Conservation (phyloP, 64 coral and sea anemone genomes). For the Astreopora myriophthalma region DNA sequence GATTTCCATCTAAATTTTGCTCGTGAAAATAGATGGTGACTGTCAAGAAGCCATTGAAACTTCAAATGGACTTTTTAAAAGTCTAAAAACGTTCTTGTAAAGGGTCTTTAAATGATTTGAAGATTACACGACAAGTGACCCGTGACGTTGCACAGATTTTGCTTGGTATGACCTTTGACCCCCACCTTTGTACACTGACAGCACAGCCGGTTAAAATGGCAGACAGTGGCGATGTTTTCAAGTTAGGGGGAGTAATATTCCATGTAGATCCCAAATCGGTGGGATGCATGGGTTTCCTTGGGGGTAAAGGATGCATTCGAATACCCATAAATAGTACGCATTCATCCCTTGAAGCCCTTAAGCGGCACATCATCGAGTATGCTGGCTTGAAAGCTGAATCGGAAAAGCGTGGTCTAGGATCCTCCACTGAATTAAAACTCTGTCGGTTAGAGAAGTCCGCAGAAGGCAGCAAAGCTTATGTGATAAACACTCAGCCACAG, state of each 20-base stretch:
- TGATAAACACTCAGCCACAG: conserved; percentile 32
- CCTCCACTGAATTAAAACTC: conserved; percentile 24
- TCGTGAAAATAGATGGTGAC: neutral
- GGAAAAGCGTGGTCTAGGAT: conserved; percentile 7
- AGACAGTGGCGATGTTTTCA: neutral
- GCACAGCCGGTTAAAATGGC: neutral
- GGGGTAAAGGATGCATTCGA: conserved; percentile 13
- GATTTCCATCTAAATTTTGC: neutral
- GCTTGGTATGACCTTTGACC: too few species aligned
- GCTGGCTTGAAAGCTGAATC: neutral
- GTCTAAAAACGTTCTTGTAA: neutral
- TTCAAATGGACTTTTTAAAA: neutral
- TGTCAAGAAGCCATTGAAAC: neutral
- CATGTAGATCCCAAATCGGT: conserved; percentile 22
- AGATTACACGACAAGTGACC: neutral
- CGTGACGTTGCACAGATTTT: neutral
- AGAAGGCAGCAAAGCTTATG: conserved; percentile 23
- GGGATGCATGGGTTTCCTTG: neutral
- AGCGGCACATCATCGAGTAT: neutral
- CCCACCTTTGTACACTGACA: neutral
- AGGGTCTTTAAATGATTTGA: neutral
- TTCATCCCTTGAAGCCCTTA: neutral
- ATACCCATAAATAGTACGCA: neutral
- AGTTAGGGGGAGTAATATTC: neutral
- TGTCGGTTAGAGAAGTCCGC: conserved; percentile 13